Percentiles rank a stretch among this genome's conserved stretches.
Conservation (phyloP, 2,113 vertebrate species). For the Lasiurus cinereus region DNA sequence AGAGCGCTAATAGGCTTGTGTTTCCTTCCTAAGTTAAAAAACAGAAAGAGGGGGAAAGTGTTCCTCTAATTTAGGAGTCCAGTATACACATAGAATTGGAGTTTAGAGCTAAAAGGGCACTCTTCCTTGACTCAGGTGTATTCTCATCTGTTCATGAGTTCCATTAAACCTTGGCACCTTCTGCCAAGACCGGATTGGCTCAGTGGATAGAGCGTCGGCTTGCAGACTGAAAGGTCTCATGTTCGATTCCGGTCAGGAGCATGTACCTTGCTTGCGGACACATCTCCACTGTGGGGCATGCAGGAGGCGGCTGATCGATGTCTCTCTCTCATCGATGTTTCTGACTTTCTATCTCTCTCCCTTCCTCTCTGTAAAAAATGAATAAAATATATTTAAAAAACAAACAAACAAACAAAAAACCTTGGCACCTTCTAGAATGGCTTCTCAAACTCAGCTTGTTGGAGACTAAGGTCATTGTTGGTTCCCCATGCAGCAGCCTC, state of each 20-base stretch:
- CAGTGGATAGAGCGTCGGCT: too few species aligned
- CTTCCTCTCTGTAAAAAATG: too few species aligned
- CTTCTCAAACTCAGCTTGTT: background rate
- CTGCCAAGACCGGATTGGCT: background rate
- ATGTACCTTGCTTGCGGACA: too few species aligned
- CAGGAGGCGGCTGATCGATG: too few species aligned
- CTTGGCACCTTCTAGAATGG: background rate
- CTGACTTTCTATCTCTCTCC: too few species aligned
- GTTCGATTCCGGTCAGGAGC: too few species aligned
- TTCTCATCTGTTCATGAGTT: background rate
- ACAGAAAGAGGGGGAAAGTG: background rate
- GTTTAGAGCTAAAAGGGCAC: background rate
- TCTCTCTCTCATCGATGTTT: too few species aligned
- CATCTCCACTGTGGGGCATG: too few species aligned
- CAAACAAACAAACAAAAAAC: background rate
- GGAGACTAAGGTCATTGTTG: background rate
- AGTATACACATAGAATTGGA: background rate
- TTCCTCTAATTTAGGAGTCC: background rate
- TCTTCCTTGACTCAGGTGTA: background rate
- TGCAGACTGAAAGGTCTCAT: too few species aligned
- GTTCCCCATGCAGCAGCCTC: background rate
- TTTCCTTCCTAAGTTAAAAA: constrained; percentile 25
- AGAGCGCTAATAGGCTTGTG: background rate
- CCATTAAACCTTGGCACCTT: background rate
- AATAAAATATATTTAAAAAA: too few species aligned